Evolutionary conservation across 2,797 vertebrate species (phyloP), one percentile per base, ranked within the genome.

Genomic region (Enteromius trimaculatus): DNA sequence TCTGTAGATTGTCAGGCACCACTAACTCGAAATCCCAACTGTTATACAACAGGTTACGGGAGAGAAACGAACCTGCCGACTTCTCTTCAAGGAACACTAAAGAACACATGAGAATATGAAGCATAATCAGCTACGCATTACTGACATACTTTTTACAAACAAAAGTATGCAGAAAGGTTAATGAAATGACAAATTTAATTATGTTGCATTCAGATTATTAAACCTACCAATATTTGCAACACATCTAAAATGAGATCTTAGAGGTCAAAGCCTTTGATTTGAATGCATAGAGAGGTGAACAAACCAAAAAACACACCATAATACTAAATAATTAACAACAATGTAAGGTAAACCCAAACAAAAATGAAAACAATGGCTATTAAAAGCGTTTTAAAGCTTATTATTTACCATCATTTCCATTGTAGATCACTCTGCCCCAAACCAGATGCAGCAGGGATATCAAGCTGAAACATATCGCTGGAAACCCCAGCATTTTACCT

Each of bases 1-100:
- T 91, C 88, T 98, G 90, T 83, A 97, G 31, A 84, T 92, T 88
- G 10, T 79, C 97, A 0, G 88, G 13, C 0, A 92, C 91, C 44
- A 97, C 49, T 80, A 96, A 1, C 90, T 97, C 97, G 81, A 98
- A 94, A 92, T 98, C 96, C 96, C 95, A 97, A 86, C 89, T 94
- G 90, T 98, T 98, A 79, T 94, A 96, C 64, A 96, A 93, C 66
- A 95, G 93, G 0, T 93, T 88, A 60, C 97, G 95, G 2, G 92
- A 92, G 87, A 98, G 90, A 91, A 96, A 97, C 62, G 89, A 91
- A 31, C 86, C 86, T 0, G 97, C 97, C 0, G 91, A 71, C 19
- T 86, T 84, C 7, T 90, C 84, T 11, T 90, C 91, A 90, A 96
- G 51, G 87, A 97, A 91, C 87, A 95, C 91, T 82, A 86, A 69